A percentile compares a stretch with the other conserved stretches of the same genome.
These are phyloP conservation scores for Neria commutata DNA, from an alignment of 2,888 invertebrate species.

Conservation along the genomic window DNA sequence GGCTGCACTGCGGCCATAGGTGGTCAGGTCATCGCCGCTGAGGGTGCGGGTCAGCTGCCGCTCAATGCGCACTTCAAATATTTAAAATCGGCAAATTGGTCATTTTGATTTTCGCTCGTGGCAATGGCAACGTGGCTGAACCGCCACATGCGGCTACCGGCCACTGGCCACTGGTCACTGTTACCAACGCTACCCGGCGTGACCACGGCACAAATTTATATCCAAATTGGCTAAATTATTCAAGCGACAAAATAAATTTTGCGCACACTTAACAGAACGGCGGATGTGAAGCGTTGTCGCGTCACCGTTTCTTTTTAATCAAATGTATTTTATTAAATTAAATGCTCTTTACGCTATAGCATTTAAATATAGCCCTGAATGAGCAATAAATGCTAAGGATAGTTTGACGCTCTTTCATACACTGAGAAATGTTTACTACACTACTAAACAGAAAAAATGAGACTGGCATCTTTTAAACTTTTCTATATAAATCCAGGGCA, in stretches of 20 bases:
- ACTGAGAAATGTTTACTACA: too few species aligned
- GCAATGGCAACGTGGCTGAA: background rate
- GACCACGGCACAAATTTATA: constrained; percentile 16
- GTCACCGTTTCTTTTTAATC: constrained; percentile 12
- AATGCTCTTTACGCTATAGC: too few species aligned
- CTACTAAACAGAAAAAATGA: too few species aligned
- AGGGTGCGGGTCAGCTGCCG: background rate
- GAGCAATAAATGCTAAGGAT: background rate
- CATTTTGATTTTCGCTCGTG: constrained; percentile 15
- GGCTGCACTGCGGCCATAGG: constrained; percentile 9
- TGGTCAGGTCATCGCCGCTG: constrained; percentile 26
- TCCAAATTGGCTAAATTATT: constrained; percentile 35
- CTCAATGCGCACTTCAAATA: background rate
- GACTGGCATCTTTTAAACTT: too few species aligned
- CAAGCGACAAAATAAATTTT: constrained; percentile 34
- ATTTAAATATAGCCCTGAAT: too few species aligned
- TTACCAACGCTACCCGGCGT: constrained; percentile 22
- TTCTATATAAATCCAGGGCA: too few species aligned
- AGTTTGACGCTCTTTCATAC: background rate
- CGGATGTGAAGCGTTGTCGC: background rate
- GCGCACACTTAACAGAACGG: constrained; percentile 26
- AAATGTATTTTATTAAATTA: constrained; percentile 5
- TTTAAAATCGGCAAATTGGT: constrained; percentile 2
- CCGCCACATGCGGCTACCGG: constrained; percentile 1
- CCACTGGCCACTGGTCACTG: constrained; percentile 18